Evolutionary conservation across 1,140 invertebrate species (phyloP).

Genomic region (Tetramorium alpestre): DNA sequence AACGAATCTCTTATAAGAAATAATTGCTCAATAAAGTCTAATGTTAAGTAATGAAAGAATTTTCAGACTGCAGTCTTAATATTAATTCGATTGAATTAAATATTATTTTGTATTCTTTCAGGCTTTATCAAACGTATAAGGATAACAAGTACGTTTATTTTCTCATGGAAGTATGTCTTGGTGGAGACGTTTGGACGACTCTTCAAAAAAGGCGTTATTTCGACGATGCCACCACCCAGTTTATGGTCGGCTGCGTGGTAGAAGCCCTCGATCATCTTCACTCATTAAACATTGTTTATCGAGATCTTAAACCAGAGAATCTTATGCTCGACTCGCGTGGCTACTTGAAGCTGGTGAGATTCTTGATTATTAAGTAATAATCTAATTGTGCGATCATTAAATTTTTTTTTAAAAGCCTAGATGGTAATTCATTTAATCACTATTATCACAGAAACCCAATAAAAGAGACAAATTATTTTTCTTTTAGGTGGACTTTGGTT

Average conservation of each 20-base stretch:
- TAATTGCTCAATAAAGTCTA: not conserved
- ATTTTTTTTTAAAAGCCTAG: not conserved
- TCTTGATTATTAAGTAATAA: not conserved
- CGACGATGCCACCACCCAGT: constrained; percentile 93
- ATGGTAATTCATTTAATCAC: not conserved
- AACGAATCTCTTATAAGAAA: not conserved
- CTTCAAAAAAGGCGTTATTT: constrained; percentile 92
- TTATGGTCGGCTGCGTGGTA: constrained; percentile 96
- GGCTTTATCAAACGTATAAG: constrained; percentile 97
- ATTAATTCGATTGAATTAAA: not conserved
- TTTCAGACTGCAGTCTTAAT: not conserved
- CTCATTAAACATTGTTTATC: constrained; percentile 94
- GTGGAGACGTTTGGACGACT: constrained; percentile 99
- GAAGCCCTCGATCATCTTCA: constrained; percentile 97
- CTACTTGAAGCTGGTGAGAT: constrained; percentile 95
- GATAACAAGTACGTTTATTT: constrained; percentile 98
- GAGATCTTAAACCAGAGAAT: constrained; percentile 98
- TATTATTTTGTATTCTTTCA: constrained; percentile 80
- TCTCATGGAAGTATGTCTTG: constrained; percentile 98
- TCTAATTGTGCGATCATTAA: not conserved
- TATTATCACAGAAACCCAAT: not conserved
- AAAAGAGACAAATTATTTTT: not conserved
- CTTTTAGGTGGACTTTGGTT: constrained; percentile 96
- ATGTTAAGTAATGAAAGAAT: not conserved
- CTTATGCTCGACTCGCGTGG: constrained; percentile 94